Evolutionary conservation across 2,113 vertebrate species (phyloP).

Genomic region (Pomatostomus ruficeps): DNA sequence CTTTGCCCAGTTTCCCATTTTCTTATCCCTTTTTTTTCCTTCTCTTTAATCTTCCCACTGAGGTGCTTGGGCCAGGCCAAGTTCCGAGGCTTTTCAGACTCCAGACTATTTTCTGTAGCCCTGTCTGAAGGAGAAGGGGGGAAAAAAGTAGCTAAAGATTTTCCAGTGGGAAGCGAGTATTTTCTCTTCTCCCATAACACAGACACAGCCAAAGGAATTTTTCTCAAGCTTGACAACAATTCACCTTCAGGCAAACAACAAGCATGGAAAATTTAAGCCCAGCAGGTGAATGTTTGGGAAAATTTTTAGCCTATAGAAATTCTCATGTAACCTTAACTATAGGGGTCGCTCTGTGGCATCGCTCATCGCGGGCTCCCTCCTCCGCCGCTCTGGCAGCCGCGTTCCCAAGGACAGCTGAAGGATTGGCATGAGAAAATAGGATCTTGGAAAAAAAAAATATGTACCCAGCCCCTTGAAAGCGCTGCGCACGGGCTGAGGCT

Average conservation of each 20-base stretch:
- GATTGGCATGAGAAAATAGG: constrained; percentile 5
- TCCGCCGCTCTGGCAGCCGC: background rate
- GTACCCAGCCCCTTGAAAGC: background rate
- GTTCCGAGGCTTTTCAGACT: constrained; percentile 41
- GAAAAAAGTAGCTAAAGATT: constrained; percentile 21
- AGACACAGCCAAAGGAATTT: constrained; percentile 49
- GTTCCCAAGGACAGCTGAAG: background rate
- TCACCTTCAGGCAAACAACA: constrained; percentile 61
- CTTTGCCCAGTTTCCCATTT: background rate
- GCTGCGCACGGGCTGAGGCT: background rate
- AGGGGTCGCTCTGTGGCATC: constrained; percentile 37
- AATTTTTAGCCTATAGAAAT: constrained; percentile 37
- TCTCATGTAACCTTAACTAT: constrained; percentile 42
- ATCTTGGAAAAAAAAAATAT: background rate
- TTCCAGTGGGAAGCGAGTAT: constrained; percentile 62
- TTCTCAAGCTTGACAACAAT: constrained; percentile 65
- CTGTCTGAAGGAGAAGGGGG: background rate
- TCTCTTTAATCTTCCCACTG: constrained; percentile 16
- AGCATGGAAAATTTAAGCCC: constrained; percentile 64
- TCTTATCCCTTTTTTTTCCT: background rate
- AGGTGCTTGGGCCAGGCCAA: constrained; percentile 39
- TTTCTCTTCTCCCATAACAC: constrained; percentile 63
- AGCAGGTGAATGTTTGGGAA: constrained; percentile 68
- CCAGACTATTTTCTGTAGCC: constrained; percentile 29
- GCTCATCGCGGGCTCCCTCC: background rate